Percentiles rank a stretch among this genome's conserved stretches.
Evolutionary conservation across 2,888 invertebrate species (phyloP).

Genomic region (Cordilura impudica): DNA sequence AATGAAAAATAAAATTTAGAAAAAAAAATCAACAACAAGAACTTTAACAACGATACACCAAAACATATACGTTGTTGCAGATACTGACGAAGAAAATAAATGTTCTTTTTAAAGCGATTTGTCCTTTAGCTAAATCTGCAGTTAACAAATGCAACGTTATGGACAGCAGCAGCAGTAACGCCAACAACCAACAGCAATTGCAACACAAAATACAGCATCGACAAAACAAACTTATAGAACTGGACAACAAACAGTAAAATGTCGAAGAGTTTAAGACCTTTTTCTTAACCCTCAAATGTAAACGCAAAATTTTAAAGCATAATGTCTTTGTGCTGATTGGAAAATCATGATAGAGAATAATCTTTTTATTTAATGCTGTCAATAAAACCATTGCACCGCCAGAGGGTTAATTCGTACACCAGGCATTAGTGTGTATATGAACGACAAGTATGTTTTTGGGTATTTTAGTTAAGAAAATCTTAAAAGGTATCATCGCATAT

Average conservation of each 20-base stretch:
- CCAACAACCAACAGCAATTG: slow-evolving; percentile 5
- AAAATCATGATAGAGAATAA: too few relatives aligned
- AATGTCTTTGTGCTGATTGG: too few relatives aligned
- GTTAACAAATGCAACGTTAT: slow-evolving; percentile 44
- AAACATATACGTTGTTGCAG: slow-evolving; percentile 37
- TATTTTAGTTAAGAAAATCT: slow-evolving; percentile 40
- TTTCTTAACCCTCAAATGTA: slow-evolving; percentile 29
- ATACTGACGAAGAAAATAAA: not conserved
- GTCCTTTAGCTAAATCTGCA: slow-evolving; percentile 57
- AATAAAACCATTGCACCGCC: too few relatives aligned
- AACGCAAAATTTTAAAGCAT: too few relatives aligned
- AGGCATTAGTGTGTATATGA: slow-evolving; percentile 17
- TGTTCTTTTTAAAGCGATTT: slow-evolving; percentile 47
- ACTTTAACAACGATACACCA: slow-evolving; percentile 35
- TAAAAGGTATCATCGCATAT: slow-evolving; percentile 16
- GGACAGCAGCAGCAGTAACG: not conserved
- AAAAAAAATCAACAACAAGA: slow-evolving; percentile 37
- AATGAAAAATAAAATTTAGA: slow-evolving; percentile 29
- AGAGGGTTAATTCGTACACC: slow-evolving; percentile 22
- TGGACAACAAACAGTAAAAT: slow-evolving; percentile 33
- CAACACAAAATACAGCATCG: slow-evolving; percentile 18
- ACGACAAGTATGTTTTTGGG: slow-evolving; percentile 1
- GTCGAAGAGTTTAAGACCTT: slow-evolving; percentile 25
- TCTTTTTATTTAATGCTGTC: too few relatives aligned
- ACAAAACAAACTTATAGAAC: slow-evolving; percentile 14